A percentile compares a stretch with the other conserved stretches of the same genome.
Conservation (phyloP, 64 coral and sea anemone genomes). For the Pocillopora verrucosa region DNA sequence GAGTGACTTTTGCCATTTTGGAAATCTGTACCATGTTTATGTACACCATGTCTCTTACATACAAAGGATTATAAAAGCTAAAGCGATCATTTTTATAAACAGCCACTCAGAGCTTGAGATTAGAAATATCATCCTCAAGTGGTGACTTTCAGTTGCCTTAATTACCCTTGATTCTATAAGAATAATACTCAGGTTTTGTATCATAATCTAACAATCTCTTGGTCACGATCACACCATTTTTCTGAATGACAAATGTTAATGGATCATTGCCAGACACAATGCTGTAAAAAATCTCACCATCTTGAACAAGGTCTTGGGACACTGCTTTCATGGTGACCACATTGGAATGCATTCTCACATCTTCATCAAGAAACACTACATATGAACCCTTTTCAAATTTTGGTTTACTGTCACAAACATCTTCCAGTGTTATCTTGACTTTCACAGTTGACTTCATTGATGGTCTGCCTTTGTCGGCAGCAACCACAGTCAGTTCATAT, state of each 20-base stretch:
- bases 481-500: slow-evolving; percentile 75
- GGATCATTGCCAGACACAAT: slow-evolving; percentile 76
- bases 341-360: slow-evolving; percentile 28
- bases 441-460: slow-evolving; percentile 49
- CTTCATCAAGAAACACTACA: slow-evolving; percentile 54
- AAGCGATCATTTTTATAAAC: slow-evolving; percentile 60
- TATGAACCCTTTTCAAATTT: slow-evolving; percentile 75
- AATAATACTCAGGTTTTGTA: slow-evolving; percentile 71
- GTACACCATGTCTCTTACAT: slow-evolving; percentile 71
- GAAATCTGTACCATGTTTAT: slow-evolving; percentile 64
- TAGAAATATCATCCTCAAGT: slow-evolving; percentile 56
- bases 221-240: slow-evolving; percentile 63
- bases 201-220: slow-evolving; percentile 74
- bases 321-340: slow-evolving; percentile 69
- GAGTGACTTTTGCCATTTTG: slow-evolving; percentile 43
- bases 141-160: slow-evolving; percentile 25
- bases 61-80: slow-evolving; percentile 62
- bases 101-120: slow-evolving; percentile 79
- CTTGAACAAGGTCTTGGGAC: slow-evolving; percentile 63
- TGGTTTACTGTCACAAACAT: slow-evolving; percentile 84
- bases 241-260: slow-evolving; percentile 67
- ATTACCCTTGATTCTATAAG: slow-evolving; percentile 72
- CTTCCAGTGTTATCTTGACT: slow-evolving; percentile 72
- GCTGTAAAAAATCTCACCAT: slow-evolving; percentile 51
- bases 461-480: slow-evolving; percentile 68